Evolutionary conservation across 2,888 invertebrate genomes (phyloP).

Genomic region (Lochmaea capreae): DNA sequence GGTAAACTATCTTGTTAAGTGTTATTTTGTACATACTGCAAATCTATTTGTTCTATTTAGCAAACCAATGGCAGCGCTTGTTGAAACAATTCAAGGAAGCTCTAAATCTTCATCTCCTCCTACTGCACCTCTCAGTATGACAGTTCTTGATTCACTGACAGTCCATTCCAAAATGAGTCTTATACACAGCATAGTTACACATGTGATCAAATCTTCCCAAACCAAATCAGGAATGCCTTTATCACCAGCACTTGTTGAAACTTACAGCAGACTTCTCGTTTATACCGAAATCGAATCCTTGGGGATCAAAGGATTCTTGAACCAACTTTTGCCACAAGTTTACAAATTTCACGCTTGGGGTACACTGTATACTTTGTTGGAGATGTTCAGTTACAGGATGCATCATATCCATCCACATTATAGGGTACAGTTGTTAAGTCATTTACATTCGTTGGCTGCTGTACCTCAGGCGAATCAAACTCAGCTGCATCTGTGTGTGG

Average conservation of each 20-base stretch:
- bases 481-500: constrained; percentile 86
- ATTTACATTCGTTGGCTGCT: constrained; percentile 90
- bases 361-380: constrained; percentile 92
- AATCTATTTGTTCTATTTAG: constrained; percentile 60
- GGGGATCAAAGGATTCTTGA: constrained; percentile 96
- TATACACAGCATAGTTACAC: constrained; percentile 79
- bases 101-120: constrained; percentile 70
- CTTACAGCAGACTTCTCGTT: constrained; percentile 91
- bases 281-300: constrained; percentile 97
- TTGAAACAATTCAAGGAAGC: constrained; percentile 81
- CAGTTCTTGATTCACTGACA: constrained; percentile 89
- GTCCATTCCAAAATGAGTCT: constrained; percentile 95
- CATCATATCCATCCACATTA: constrained; percentile 98
- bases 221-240: constrained; percentile 85
- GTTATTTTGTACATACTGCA: no score
- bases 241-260: constrained; percentile 93
- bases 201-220: constrained; percentile 91
- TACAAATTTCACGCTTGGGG: constrained; percentile 92
- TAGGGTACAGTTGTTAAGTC: constrained; percentile 89
- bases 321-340: constrained; percentile 89
- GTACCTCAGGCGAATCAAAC: constrained; percentile 96
- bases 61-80: constrained; percentile 91
- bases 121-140: constrained; percentile 91
- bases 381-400: constrained; percentile 96
- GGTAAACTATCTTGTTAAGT: constrained; percentile 31